Base-by-base conservation (phyloP, 92 coral and sea anemone genomes). In the Muricea muricata region DNA sequence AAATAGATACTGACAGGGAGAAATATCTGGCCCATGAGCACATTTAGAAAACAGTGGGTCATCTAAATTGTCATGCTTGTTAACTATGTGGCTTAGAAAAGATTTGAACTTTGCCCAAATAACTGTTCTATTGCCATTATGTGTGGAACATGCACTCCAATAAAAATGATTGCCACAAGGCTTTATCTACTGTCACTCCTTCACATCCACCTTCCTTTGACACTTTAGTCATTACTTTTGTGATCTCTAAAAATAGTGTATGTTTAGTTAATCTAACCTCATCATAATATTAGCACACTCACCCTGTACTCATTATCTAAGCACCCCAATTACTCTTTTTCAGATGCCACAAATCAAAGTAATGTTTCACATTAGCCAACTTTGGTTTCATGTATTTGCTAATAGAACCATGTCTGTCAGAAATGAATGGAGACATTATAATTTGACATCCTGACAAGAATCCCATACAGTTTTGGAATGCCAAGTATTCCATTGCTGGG, bases 21-120 rank as follows among this genome's bases (percentile, higher is more conserved):
- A 65, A 65, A 65, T 65, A 33, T 65, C 71, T 65, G 71, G 71
- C 39, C 71, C 71, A 65, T 65, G 71, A 65, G 71, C 71, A 65
- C 71, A 65, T 65, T 29, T n/a, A n/a, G 71, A 65, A 65, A 65
- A 65, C 41, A 65, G 23, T 26, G 71, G 71, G 17, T 65, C 71
- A 65, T 65, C 71, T 65, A 65, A 65, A 65, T 10, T 21, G 71
- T 65, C 71, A 65, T 65, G 71, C n/a, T 65, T 65, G 71, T 65
- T 65, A 35, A 65, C 71, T 33, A 65, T 65, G 35, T 65, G 71
- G 41, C 17, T 33, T 1, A 52, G 60, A 25, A 52, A 52, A 52
- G 60, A 52, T 52, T 52, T 52, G 26, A 52, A 52, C 26, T 52
- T 52, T 18, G 60, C 60, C 60, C 60, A 52, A 52, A 52, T 52